Evolutionary conservation across 2,113 vertebrate genomes (phyloP), one percentile per base, ranked within the genome.

Genomic region (Recurvirostra avosetta): DNA sequence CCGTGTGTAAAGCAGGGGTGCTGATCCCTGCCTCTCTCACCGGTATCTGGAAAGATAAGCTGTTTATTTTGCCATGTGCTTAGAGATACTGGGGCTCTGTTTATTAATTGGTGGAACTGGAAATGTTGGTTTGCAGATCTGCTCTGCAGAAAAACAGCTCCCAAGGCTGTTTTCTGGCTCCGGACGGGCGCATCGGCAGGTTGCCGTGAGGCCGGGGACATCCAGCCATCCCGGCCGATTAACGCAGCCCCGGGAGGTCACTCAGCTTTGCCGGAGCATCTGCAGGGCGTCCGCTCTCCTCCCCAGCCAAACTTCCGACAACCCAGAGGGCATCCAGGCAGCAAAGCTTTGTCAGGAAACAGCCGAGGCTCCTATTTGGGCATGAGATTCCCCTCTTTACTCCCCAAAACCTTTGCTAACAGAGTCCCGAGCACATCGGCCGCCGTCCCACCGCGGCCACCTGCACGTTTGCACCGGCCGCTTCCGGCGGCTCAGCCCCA

Each of bases 121-220:
- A 40, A 74, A 26, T 27, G 23, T 26, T 0, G 1, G 12, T 41
- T 25, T 15, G 22, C 38, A 29, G 58, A 10, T 12, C 45, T 25
- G 32, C 45, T 30, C 63, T 43, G 55, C 30, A 1, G 1, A 10
- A 50, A 25, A 50, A 25, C 49, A 50, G 49, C 49, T 23, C 71
- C 32, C 38, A 3, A 47, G 38, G 45, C 30, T 56, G 59, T 43
- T 73, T 40, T 5, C 32, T 18, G 55, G 20, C 13, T 70, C 74
- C 2, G 0, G 14, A 32, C 0, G 5, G 30, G 8, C 5, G 1
- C 12, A 1, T 3, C 0, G 4, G 41, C 66, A 59, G 41, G 36
- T 18, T n/a, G 52, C 11, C 2, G 0, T 11, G 68, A 25, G 61
- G 67, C 55, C 1, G 8, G 61, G 27, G 40, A 30, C 25, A 49